These are phyloP conservation scores for Chloroceryle amazona DNA, from an alignment of 2,797 vertebrate genomes.

Conservation along the genomic window DNA sequence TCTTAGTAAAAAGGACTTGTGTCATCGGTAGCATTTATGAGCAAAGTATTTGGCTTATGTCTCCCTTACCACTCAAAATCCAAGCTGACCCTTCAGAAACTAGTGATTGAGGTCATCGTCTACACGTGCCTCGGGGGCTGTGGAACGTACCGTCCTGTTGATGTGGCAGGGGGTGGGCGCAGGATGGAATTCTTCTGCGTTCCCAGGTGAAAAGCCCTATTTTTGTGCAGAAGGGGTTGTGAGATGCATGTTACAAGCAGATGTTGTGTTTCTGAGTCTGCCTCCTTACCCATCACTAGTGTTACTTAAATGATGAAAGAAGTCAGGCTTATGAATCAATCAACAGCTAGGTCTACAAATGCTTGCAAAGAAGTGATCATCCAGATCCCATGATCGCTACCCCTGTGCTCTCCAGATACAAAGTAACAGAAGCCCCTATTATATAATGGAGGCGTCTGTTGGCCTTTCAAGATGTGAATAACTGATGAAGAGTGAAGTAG, in stretches of 20 bases:
- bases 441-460: background rate
- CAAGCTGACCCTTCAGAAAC: background rate
- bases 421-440: background rate
- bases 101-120: background rate
- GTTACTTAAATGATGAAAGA: background rate
- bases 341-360: background rate
- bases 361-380: background rate
- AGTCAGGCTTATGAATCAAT: background rate
- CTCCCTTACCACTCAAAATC: background rate
- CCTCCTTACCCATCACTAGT: background rate
- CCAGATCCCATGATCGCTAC: accelerated
- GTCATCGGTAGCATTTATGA: background rate
- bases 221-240: background rate
- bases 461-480: background rate
- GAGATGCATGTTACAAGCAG: background rate
- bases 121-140: accelerated
- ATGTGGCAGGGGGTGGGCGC: background rate
- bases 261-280: background rate
- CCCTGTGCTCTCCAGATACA: background rate
- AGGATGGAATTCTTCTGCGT: background rate
- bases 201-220: background rate
- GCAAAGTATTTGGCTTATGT: background rate
- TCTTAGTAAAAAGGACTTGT: background rate
- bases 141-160: background rate
- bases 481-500: background rate